Conservation (phyloP, 1,140 invertebrate species). For the Colletes latitarsis region DNA sequence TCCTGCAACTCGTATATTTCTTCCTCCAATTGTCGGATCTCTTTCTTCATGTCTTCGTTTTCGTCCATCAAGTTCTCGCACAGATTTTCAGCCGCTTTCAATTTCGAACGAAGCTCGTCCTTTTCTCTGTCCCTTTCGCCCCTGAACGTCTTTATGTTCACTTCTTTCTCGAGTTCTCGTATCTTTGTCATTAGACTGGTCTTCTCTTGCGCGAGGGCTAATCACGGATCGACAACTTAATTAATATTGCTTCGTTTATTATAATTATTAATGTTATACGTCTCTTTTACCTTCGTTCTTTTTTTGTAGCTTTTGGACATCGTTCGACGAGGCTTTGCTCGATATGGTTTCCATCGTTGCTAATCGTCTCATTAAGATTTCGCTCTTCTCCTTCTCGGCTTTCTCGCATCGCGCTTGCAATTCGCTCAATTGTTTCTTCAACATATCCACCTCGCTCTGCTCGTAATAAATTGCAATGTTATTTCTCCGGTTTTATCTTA, state of each 20-base stretch:
- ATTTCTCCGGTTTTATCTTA: neutral
- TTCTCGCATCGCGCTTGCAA: constrained; percentile 87
- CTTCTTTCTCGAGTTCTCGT: constrained; percentile 80
- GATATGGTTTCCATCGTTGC: constrained; percentile 89
- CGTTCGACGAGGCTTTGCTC: constrained; percentile 84
- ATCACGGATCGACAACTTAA: neutral
- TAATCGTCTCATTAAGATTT: constrained; percentile 89
- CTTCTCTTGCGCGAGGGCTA: constrained; percentile 76
- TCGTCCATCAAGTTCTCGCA: constrained; percentile 97
- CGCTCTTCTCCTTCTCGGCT: constrained; percentile 93
- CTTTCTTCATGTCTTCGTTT: constrained; percentile 97
- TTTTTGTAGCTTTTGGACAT: constrained; percentile 91
- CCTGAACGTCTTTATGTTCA: constrained; percentile 79
- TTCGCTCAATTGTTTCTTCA: constrained; percentile 85
- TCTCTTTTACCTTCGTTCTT: constrained; percentile 87
- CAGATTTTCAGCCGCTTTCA: constrained; percentile 91
- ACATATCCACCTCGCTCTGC: constrained; percentile 86
- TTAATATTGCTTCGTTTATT: neutral
- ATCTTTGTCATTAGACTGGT: constrained; percentile 79
- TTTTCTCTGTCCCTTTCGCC: constrained; percentile 81
- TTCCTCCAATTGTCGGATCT: constrained; percentile 95
- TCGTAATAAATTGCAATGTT: constrained; percentile 82
- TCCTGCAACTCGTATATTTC: constrained; percentile 99
- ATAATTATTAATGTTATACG: no score
- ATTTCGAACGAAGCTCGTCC: constrained; percentile 89